phyloP scores from a whole-genome alignment of 2,113 vertebrate species.

The Brachyistius frenatus region DNA sequence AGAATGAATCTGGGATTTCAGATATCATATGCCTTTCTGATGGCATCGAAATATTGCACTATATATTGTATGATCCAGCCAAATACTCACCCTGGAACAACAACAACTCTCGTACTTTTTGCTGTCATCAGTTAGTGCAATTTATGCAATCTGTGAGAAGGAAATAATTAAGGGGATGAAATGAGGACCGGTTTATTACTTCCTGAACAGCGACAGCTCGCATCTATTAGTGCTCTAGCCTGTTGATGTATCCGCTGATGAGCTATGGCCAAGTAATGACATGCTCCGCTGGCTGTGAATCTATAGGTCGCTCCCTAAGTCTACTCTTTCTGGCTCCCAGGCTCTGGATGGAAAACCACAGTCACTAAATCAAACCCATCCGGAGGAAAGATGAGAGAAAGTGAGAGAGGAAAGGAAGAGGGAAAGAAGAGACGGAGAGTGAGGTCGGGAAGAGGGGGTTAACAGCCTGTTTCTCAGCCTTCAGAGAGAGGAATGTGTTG shows the following conservation, averaged over 20 bases:
- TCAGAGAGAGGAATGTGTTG: slow-evolving; percentile 76
- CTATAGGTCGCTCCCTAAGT: slow-evolving; percentile 71
- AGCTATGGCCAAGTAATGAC: slow-evolving; percentile 77
- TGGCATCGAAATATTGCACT: not conserved
- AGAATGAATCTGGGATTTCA: not conserved
- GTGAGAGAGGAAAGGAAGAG: slow-evolving; percentile 7
- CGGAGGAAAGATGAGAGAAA: slow-evolving; percentile 54
- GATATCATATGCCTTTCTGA: not conserved
- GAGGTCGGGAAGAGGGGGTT: slow-evolving; percentile 23
- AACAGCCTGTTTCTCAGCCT: slow-evolving; percentile 60
- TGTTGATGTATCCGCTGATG: slow-evolving; percentile 76
- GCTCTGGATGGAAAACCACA: slow-evolving; percentile 76
- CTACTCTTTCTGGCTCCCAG: slow-evolving; percentile 67
- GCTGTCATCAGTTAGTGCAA: slow-evolving; percentile 50
- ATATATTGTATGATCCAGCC: not conserved
- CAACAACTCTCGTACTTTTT: not conserved
- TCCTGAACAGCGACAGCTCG: slow-evolving; percentile 65
- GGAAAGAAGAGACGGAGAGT: slow-evolving; percentile 12
- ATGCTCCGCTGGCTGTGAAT: slow-evolving; percentile 73
- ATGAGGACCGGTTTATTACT: slow-evolving; percentile 73
- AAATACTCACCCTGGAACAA: slow-evolving; percentile 1
- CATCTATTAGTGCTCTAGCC: slow-evolving; percentile 70
- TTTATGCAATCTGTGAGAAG: slow-evolving; percentile 45
- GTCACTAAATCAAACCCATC: slow-evolving; percentile 80
- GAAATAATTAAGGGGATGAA: slow-evolving; percentile 67